Conservation (phyloP, 2,888 invertebrate genomes). For the Drosophila picticornis region DNA sequence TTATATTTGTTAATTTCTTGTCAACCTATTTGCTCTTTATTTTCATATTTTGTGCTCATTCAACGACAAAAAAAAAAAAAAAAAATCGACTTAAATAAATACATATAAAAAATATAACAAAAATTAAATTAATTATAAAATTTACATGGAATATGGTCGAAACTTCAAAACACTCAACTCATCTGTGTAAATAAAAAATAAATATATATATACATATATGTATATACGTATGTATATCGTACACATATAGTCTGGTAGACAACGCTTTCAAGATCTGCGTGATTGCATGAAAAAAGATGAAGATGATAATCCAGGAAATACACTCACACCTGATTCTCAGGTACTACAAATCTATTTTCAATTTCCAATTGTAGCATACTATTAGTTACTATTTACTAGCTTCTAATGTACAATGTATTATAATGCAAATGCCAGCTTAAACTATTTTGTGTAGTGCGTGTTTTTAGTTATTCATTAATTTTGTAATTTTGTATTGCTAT, state of each 20-base stretch:
- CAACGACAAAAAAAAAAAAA: conserved; percentile 36
- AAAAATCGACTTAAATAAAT: conserved; percentile 26
- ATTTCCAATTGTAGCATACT: conserved; percentile 31
- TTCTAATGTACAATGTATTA: conserved; percentile 9
- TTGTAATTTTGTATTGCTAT: background rate
- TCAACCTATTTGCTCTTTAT: conserved; percentile 69
- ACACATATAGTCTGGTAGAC: conserved; percentile 87
- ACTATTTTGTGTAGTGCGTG: conserved; percentile 7
- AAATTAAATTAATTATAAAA: conserved; percentile 35
- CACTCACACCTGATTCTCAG: conserved; percentile 91
- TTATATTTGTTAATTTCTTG: conserved; percentile 56
- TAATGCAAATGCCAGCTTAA: conserved; percentile 21
- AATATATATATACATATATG: conserved; percentile 22
- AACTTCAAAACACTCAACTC: conserved; percentile 40
- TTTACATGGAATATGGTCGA: conserved; percentile 54
- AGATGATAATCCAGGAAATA: conserved; percentile 89
- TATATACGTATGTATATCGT: conserved; percentile 39
- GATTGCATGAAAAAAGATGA: conserved; percentile 95
- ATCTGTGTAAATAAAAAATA: conserved; percentile 29
- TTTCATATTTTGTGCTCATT: conserved; percentile 72
- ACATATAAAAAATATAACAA: conserved; percentile 16
- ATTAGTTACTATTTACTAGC: conserved; percentile 17
- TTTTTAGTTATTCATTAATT: background rate
- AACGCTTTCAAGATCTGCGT: conserved; percentile 93
- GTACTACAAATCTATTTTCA: conserved; percentile 79